Evolutionary conservation across 2,888 invertebrate genomes (phyloP), one percentile per base, ranked within the genome.

Genomic region (Agrotis ipsilon): DNA sequence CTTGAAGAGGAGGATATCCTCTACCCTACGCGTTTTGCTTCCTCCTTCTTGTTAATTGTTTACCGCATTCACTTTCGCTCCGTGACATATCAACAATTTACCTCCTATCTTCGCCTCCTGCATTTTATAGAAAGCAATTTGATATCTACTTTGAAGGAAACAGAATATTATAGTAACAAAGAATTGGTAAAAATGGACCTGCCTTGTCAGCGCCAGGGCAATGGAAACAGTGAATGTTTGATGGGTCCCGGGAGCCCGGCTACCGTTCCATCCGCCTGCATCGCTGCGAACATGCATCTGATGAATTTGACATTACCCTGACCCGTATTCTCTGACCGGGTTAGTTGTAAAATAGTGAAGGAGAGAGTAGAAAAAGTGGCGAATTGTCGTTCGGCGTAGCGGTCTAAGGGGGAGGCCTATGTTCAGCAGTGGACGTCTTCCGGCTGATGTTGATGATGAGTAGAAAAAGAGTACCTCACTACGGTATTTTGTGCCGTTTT

Each of bases 261-360:
- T 18, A 45, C 73, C 21, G 6, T 73, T 61, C 21, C n/a, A 51
- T 24, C 73, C 49, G 1, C 6, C 21, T 51, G 32, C 49, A 72
- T 68, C 9, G 16, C n/a, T 45, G n/a, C 14, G 18, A 61, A 45
- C 49, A 61, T 51, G 11, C 32, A 60, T 72, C 16, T 60, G 13
- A 69, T 72, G 6, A 70, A 72, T 72, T 45, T 61, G 32, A 46
- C 24, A 62, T 19, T 13, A 18, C 16, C 4, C 11, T 70, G 70
- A 24, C 73, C 49, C 21, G 13, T 6, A 43, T 49, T 11, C 39
- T 14, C 48, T n/a, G 39, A 43, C 39, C 18, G 13, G 16, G 70
- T 24, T 52, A 21, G 16, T 27, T 13, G 13, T 21, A 4, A 13
- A 6, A n/a, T 71, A 6, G 7, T 39, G 32, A 1, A 32, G n/a